These are phyloP conservation scores for Siderastrea siderea DNA, from an alignment of 92 coral and sea anemone genomes.

Conservation along the genomic window DNA sequence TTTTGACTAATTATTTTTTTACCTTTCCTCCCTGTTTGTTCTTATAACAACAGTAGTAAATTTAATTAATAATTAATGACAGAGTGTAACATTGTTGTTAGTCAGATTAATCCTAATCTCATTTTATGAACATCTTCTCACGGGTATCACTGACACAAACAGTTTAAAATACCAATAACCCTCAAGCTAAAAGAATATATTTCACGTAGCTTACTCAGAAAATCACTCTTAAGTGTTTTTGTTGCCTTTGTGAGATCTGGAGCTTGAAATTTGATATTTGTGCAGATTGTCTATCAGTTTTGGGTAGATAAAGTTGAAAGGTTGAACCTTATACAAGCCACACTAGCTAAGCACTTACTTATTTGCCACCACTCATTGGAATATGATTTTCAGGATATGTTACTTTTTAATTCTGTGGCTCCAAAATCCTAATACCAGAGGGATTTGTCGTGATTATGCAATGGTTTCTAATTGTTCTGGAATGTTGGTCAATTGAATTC, in stretches of 20 bases:
- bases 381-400: too few species aligned
- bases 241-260: background rate
- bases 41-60: conserved; percentile 2
- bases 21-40: conserved; percentile 5
- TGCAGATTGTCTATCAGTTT: too few species aligned
- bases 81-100: background rate
- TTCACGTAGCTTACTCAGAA: conserved; percentile 7
- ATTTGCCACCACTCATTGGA: too few species aligned
- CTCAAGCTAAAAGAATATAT: background rate
- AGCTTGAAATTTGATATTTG: too few species aligned
- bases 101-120: background rate
- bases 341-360: too few species aligned
- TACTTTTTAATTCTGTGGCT: too few species aligned
- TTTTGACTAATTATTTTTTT: conserved; percentile 45
- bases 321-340: too few species aligned
- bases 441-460: too few species aligned
- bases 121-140: background rate
- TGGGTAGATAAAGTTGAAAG: background rate
- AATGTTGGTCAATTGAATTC: too few species aligned
- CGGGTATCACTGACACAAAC: background rate
- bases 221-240: background rate
- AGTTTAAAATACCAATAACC: conserved; percentile 6
- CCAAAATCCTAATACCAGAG: too few species aligned
- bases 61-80: background rate
- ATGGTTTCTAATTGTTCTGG: too few species aligned